Conservation (phyloP, 2,797 vertebrate genomes). For the Peromyscus attwateri region DNA sequence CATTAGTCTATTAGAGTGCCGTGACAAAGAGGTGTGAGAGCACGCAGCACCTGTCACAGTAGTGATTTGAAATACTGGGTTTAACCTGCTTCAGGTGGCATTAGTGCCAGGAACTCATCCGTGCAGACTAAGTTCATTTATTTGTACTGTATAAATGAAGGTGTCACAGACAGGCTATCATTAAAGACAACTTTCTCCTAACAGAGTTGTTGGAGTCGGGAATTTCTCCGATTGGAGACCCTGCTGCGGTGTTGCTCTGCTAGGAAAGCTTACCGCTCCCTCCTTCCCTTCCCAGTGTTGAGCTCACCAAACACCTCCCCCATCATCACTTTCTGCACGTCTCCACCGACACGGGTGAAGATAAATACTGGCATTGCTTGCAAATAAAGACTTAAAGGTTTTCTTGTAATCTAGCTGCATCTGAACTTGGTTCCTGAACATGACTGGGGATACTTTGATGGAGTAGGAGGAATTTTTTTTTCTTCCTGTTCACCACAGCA, state of each 20-base stretch:
- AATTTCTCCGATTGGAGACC: background rate
- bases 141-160: conserved; percentile 62
- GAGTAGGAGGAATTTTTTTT: background rate
- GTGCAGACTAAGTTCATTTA: conserved; percentile 78
- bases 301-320: background rate
- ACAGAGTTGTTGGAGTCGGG: background rate
- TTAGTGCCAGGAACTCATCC: conserved; percentile 83
- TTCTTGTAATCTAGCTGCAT: background rate
- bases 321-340: accelerated
- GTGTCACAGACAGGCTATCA: background rate
- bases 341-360: background rate
- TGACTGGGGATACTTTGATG: background rate
- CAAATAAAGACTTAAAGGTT: background rate
- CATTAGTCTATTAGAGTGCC: conserved; percentile 85
- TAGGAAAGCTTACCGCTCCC: background rate
- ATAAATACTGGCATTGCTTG: background rate
- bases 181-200: conserved; percentile 36
- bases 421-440: background rate
- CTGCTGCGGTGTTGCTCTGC: background rate
- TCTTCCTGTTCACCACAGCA: background rate
- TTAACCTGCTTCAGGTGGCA: conserved; percentile 84
- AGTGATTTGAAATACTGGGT: conserved; percentile 85
- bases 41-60: conserved; percentile 86
- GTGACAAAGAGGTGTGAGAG: conserved; percentile 85
- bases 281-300: accelerated